Evolutionary conservation across 1,140 invertebrate genomes (phyloP).

Genomic region (Charaxes varanes): DNA sequence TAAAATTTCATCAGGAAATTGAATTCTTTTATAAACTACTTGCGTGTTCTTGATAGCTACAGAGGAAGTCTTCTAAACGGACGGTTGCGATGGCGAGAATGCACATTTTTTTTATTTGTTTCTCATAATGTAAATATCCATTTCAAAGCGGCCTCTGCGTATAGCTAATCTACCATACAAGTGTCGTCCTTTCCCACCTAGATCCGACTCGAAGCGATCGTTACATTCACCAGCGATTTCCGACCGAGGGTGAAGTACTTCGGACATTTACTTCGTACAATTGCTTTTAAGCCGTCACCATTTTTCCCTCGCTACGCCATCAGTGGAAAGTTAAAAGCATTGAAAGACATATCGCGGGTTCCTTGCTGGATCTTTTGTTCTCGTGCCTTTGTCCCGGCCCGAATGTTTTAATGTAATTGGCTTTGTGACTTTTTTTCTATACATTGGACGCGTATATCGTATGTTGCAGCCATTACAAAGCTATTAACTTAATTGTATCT

Average conservation of each 20-base stretch:
- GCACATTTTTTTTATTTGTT: too few relatives aligned
- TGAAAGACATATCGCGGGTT: conserved; percentile 69
- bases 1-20: too few relatives aligned
- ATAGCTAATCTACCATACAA: conserved; percentile 2
- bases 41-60: too few relatives aligned
- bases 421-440: conserved; percentile 53
- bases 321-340: too few relatives aligned
- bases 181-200: conserved; percentile 10
- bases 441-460: conserved; percentile 11
- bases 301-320: conserved; percentile 46
- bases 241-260: background rate
- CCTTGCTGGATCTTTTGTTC: conserved; percentile 60
- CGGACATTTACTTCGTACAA: too few relatives aligned
- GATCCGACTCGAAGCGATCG: conserved; percentile 6
- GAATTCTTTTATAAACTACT: too few relatives aligned
- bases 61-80: too few relatives aligned
- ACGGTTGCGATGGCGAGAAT: too few relatives aligned
- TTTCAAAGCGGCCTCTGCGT: too few relatives aligned
- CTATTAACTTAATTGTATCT: conserved; percentile 13
- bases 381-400: conserved; percentile 57
- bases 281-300: too few relatives aligned
- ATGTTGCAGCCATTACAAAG: conserved; percentile 3
- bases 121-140: too few relatives aligned
- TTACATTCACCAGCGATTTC: conserved; percentile 5
- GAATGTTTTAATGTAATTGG: conserved; percentile 74